Evolutionary conservation across 2,113 vertebrate species (phyloP).

Genomic region (Apteryx mantelli): DNA sequence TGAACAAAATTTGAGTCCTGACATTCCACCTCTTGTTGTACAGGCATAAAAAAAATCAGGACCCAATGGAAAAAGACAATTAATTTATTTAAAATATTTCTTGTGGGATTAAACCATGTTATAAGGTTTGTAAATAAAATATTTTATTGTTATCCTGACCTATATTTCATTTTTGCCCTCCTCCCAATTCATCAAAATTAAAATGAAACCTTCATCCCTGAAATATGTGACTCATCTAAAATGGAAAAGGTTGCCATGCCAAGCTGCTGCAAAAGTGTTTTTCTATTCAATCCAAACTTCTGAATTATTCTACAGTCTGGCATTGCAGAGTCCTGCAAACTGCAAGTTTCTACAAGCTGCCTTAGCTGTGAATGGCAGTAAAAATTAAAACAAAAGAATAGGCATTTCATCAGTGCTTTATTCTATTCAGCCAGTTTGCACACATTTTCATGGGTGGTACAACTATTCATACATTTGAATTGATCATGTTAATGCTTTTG

Average conservation of each 20-base stretch:
- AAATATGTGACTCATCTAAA: neutral
- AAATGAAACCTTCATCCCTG: neutral
- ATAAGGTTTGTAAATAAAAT: neutral
- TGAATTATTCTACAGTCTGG: neutral
- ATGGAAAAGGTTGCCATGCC: neutral
- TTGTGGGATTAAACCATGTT: neutral
- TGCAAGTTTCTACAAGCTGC: neutral
- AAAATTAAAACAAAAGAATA: neutral
- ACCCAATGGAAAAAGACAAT: neutral
- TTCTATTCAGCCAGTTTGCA: neutral
- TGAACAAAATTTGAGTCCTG: neutral
- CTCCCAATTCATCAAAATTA: neutral
- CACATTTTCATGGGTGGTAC: neutral
- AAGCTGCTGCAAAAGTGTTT: neutral
- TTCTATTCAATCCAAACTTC: neutral
- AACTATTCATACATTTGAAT: slow-evolving; percentile 1
- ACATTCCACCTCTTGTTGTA: neutral
- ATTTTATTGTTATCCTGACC: neutral
- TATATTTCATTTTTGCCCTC: neutral
- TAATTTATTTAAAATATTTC: neutral
- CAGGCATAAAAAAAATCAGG: neutral
- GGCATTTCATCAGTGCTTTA: neutral
- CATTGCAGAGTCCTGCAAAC: neutral
- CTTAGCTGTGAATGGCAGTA: neutral
- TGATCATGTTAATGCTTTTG: neutral